Conservation (phyloP, 1,140 invertebrate genomes). For the Drosophila auraria region DNA sequence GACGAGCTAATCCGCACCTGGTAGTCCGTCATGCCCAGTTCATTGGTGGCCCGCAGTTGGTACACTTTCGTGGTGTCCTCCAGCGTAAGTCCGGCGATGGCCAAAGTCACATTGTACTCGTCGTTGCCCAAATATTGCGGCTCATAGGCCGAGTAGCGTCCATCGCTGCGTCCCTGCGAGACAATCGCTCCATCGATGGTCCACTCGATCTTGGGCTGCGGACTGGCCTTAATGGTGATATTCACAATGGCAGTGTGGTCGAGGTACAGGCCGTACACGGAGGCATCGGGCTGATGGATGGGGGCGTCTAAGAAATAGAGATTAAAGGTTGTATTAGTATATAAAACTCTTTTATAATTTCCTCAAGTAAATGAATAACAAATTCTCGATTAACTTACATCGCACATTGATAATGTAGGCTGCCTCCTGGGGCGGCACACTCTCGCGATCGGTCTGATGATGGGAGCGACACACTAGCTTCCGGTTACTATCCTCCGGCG, state of each 20-base stretch:
- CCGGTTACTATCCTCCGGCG: conserved; percentile 88
- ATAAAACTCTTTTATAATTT: neutral
- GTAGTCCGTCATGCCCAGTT: conserved; percentile 88
- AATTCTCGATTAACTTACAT: conserved; percentile 62
- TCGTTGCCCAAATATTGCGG: conserved; percentile 87
- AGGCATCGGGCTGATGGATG: conserved; percentile 85
- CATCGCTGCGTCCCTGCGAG: conserved; percentile 85
- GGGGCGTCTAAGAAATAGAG: conserved; percentile 87
- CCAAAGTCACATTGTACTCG: conserved; percentile 88
- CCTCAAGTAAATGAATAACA: neutral
- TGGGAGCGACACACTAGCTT: conserved; percentile 88
- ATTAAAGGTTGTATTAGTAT: neutral
- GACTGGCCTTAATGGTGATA: conserved; percentile 89
- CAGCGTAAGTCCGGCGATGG: conserved; percentile 89
- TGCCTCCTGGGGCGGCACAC: conserved; percentile 71
- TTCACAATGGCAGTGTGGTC: conserved; percentile 89
- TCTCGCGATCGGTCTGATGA: conserved; percentile 86
- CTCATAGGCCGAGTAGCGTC: conserved; percentile 74
- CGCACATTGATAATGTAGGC: conserved; percentile 69
- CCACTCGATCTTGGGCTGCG: conserved; percentile 89
- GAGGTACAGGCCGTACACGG: conserved; percentile 90
- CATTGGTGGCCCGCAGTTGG: conserved; percentile 88
- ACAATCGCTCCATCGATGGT: conserved; percentile 87
- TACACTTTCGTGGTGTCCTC: conserved; percentile 91
- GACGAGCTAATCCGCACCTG: conserved; percentile 88